Base-by-base conservation (phyloP, 1,140 invertebrate genomes). In the Papilio machaon region DNA sequence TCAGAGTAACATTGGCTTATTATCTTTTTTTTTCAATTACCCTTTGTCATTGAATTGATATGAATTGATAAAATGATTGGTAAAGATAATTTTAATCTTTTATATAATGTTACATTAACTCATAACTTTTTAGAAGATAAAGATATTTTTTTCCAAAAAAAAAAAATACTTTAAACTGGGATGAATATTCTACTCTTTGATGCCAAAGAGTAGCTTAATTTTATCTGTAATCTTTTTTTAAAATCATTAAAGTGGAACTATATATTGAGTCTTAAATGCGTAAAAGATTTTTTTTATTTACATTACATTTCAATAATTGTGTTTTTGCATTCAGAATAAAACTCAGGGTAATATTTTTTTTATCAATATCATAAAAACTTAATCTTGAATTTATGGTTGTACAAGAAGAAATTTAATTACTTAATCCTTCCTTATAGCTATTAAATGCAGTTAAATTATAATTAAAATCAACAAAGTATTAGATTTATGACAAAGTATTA, bases 21-120 rank as follows among this genome's bases (percentile, higher is more conserved):
- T 35, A 70, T 70, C 64, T 70, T 70, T 70, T 70, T 70, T 35
- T 38, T n/a, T 30, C 23, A 19, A 70, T 70, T 70, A 70, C 38
- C 30, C 64, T 70, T 38, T 70, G 64, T 70, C 64, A 70, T 70
- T 70, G 64, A 70, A 30, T 70, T 70, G 64, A 70, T 70, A 70
- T 15, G 5, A 38, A 70, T 6, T 70, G 64, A 38, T 70, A 70
- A 70, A 6, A 8, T 70, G 30, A 70, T 70, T 38, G 30, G 7
- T 64, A 17, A 17, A 70, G 64, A 70, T 70, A 38, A 70, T 70
- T 70, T 38, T 35, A 67, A 17, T 70, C 30, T 70, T 35, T 9
- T 35, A 6, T 15, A 15, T 64, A 64, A 30, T 64, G 10, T 70
- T 15, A 38, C 30, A 70, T 64, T 43, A 17, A 70, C 5, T 35